These are phyloP conservation scores for Lacerta bilineata DNA, from an alignment of 2,797 vertebrate genomes.

Conservation along the genomic window DNA sequence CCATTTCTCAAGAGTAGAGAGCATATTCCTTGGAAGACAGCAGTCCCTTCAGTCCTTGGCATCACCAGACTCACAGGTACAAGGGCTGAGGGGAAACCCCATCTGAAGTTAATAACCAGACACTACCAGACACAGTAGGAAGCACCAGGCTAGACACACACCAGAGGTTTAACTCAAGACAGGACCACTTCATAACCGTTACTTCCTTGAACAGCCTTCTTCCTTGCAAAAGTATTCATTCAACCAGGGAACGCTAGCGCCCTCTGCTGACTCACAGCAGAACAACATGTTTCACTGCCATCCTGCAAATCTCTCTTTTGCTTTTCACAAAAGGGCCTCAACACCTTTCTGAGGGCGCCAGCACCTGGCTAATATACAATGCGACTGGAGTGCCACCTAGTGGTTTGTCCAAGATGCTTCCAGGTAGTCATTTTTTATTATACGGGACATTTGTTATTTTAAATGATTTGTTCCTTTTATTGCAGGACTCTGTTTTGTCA, in stretches of 20 bases:
- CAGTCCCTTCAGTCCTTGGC: background rate
- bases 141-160: background rate
- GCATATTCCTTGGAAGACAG: no score
- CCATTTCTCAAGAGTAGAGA: background rate
- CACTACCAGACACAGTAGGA: background rate
- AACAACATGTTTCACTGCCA: background rate
- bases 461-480: background rate
- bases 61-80: background rate
- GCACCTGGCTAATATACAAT: background rate
- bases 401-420: background rate
- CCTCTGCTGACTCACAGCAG: background rate
- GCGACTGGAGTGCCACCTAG: conserved; percentile 35
- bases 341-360: no score
- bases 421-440: background rate
- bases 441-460: background rate
- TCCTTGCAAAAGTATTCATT: no score
- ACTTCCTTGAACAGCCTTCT: background rate
- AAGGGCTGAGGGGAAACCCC: background rate
- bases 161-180: background rate
- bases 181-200: background rate
- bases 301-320: background rate
- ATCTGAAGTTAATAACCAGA: background rate
- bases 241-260: background rate
- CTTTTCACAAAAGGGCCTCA: background rate
- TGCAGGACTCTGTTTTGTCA: background rate